Conservation (phyloP, 2,113 vertebrate species). For the Phyllostomus discolor region DNA sequence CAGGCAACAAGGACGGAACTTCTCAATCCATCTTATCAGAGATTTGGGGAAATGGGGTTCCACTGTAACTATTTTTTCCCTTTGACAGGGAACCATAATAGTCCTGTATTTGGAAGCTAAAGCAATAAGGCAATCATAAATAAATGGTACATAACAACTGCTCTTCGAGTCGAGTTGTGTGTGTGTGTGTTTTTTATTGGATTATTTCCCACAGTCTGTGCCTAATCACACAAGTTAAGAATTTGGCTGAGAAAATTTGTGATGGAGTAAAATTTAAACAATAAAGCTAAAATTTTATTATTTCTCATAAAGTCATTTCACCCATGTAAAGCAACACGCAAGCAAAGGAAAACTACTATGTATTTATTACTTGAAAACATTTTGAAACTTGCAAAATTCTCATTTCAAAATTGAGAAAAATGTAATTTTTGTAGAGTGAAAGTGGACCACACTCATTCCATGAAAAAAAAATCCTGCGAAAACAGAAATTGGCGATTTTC, state of each 20-base stretch:
- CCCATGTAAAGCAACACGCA: neutral
- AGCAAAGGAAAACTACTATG: constrained; percentile 30
- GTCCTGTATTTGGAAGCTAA: constrained; percentile 46
- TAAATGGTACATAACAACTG: neutral
- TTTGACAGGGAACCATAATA: constrained; percentile 52
- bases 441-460: constrained; percentile 55
- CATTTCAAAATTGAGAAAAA: constrained; percentile 55
- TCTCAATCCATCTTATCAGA: neutral
- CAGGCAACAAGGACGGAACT: neutral
- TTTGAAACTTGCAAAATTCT: constrained; percentile 51
- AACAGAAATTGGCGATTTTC: constrained; percentile 59
- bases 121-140: constrained; percentile 42
- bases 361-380: constrained; percentile 7
- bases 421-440: constrained; percentile 37
- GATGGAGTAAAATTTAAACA: constrained; percentile 29
- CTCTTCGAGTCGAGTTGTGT: neutral
- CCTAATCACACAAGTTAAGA: constrained; percentile 33
- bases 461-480: constrained; percentile 48
- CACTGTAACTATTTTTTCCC: constrained; percentile 9
- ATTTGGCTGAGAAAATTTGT: constrained; percentile 40
- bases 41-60: constrained; percentile 1
- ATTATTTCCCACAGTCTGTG: constrained; percentile 22
- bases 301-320: constrained; percentile 41
- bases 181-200: neutral
- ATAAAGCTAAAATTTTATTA: constrained; percentile 24